Percentiles rank a stretch among this genome's conserved stretches.
These are phyloP conservation scores for Spilosoma lubricipeda DNA, from an alignment of 2,888 invertebrate species.

Conservation along the genomic window DNA sequence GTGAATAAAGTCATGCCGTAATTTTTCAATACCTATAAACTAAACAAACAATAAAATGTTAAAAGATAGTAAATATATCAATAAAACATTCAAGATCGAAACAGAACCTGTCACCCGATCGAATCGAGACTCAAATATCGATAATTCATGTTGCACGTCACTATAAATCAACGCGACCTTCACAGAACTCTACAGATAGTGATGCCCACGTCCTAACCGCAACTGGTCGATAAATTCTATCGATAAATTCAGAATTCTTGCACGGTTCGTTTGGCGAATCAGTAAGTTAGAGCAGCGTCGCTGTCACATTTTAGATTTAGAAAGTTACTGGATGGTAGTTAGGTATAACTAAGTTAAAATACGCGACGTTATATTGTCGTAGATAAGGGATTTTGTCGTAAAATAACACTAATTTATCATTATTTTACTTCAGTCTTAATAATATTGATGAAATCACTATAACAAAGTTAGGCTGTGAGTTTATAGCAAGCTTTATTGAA, in stretches of 20 bases:
- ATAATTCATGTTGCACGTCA: slow-evolving; percentile 81
- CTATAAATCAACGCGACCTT: slow-evolving; percentile 81
- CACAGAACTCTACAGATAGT: slow-evolving; percentile 76
- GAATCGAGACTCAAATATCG: slow-evolving; percentile 71
- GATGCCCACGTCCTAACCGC: slow-evolving; percentile 80
- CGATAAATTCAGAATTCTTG: slow-evolving; percentile 61
- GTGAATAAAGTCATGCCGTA: neutral
- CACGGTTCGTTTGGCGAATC: slow-evolving; percentile 62
- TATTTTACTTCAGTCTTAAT: slow-evolving; percentile 3
- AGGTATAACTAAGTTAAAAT: slow-evolving; percentile 29
- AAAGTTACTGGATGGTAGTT: slow-evolving; percentile 49
- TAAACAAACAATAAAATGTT: slow-evolving; percentile 44
- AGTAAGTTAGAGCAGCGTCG: slow-evolving; percentile 41
- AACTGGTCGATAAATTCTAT: slow-evolving; percentile 79
- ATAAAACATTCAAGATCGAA: slow-evolving; percentile 53
- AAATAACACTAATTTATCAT: slow-evolving; percentile 1
- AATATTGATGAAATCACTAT: neutral
- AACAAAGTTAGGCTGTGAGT: too few species aligned
- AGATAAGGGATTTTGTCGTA: slow-evolving; percentile 6
- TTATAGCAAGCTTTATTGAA: neutral
- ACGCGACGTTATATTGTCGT: slow-evolving; percentile 1
- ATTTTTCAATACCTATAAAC: neutral
- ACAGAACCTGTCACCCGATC: slow-evolving; percentile 54
- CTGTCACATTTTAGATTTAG: slow-evolving; percentile 49
- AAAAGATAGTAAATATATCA: slow-evolving; percentile 46